Base-by-base conservation (phyloP, 2,888 invertebrate genomes). In the Cryptophagus acutangulus region DNA sequence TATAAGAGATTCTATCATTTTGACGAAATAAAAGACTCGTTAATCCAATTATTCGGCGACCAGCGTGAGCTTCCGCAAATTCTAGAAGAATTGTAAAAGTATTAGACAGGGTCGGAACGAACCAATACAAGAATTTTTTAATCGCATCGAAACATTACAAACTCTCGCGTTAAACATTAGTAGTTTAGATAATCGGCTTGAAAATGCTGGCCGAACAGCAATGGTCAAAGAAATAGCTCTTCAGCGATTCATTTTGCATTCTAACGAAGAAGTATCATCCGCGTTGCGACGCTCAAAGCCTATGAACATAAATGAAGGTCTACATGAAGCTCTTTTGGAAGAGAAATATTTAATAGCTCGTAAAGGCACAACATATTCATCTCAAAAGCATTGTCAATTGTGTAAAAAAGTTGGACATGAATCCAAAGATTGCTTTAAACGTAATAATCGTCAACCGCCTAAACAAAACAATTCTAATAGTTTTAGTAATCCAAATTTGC, bases 211-310 rank as follows among this genome's bases (percentile, higher is more conserved):
- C 2, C 12, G 35, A 35, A 20, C 16, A 9, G 13, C 25, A 8
- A 35, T 25, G 9, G 25, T 35, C 5, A 20, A 2, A 2, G 35
- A 35, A 25, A 35, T 35, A 15, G 2, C 35, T 2, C 16, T 35
- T 3, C 35, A 35, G 25, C n/a, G 35, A 13, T 35, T 35, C 14
- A 14, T 35, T 14, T 12, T 35, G 9, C 25, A 35, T 25, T 24
- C 24, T 13, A 2, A 2, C 2, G 35, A 35, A 1, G 13, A 20
- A 20, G 25, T 35, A 13, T 35, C 35, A 2, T 35, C 20, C 1
- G 40, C 28, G n/a, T 12, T 40, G 2, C 16, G 40, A 8, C 34
- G 35, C 2, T 35, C 40, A 1, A 35, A 40, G 29, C 35, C 40
- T 4, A 28, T 35, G 29, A 35, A 5, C n/a, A 5, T 40, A 1